phyloP scores from a whole-genome alignment of 1,140 invertebrate genomes.

The Euborellia annulipes region DNA sequence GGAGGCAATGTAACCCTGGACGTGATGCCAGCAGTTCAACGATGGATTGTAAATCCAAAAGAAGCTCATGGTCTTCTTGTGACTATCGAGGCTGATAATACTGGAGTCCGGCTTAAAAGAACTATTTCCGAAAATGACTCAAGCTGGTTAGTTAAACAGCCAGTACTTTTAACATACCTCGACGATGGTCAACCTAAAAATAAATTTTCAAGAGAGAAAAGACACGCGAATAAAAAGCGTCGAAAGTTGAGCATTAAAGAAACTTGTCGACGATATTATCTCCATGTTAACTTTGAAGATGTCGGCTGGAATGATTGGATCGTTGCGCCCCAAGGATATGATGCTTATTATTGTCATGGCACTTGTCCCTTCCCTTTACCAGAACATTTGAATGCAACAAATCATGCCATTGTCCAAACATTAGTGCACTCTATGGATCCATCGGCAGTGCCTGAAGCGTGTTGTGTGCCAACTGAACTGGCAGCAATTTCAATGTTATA shows the following conservation, averaged over 20 bases:
- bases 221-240: slow-evolving; percentile 25
- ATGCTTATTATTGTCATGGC: slow-evolving; percentile 90
- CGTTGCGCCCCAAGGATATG: slow-evolving; percentile 90
- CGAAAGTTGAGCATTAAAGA: slow-evolving; percentile 49
- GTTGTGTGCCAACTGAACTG: slow-evolving; percentile 83
- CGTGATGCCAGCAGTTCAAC: slow-evolving; percentile 66
- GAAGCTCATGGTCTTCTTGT: slow-evolving; percentile 74
- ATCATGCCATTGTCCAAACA: slow-evolving; percentile 96
- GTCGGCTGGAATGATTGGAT: slow-evolving; percentile 99
- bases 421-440: slow-evolving; percentile 86
- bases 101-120: slow-evolving; percentile 48
- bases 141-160: slow-evolving; percentile 43
- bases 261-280: slow-evolving; percentile 59
- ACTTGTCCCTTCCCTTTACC: slow-evolving; percentile 85
- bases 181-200: slow-evolving; percentile 42
- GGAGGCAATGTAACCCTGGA: slow-evolving; percentile 53
- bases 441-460: slow-evolving; percentile 72
- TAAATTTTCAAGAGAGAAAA: slow-evolving; percentile 24
- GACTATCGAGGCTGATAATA: slow-evolving; percentile 33
- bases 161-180: slow-evolving; percentile 68
- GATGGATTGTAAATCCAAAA: slow-evolving; percentile 56
- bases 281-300: slow-evolving; percentile 92
- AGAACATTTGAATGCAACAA: slow-evolving; percentile 89
- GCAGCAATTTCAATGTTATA: slow-evolving; percentile 88
- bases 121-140: slow-evolving; percentile 32